A percentile compares a stretch with the other conserved stretches of the same genome.
phyloP scores from a whole-genome alignment of 2,113 vertebrate genomes.

The Vicugna pacos region DNA sequence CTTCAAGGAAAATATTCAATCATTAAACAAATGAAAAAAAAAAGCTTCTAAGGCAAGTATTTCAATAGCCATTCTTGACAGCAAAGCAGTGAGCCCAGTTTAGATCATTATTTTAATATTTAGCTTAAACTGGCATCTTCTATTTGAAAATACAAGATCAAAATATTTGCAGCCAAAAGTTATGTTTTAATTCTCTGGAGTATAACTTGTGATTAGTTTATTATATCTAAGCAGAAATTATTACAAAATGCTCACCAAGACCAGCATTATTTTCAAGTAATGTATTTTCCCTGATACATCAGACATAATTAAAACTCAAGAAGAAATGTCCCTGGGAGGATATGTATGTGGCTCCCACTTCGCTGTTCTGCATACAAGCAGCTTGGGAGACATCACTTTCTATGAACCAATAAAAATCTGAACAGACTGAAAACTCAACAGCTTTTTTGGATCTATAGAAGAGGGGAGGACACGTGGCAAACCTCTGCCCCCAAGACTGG shows the following conservation, averaged over 20 bases:
- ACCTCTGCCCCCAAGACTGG: background rate
- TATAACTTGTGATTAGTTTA: background rate
- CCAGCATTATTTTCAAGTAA: background rate
- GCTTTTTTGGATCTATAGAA: too few relatives aligned
- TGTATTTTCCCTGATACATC: background rate
- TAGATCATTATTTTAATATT: background rate
- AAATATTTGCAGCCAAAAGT: background rate
- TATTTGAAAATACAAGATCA: background rate
- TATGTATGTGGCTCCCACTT: background rate
- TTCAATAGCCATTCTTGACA: background rate
- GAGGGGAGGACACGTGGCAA: background rate
- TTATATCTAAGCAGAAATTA: background rate
- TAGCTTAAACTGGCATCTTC: background rate
- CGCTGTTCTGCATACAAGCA: background rate
- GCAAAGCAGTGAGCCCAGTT: background rate
- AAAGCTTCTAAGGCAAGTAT: background rate
- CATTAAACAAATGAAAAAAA: background rate
- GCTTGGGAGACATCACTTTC: background rate
- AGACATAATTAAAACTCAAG: background rate
- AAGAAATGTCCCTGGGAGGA: background rate
- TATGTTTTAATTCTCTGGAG: background rate
- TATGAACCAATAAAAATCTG: background rate
- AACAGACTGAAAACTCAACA: background rate
- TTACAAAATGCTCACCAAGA: background rate
- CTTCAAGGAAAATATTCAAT: background rate